Evolutionary conservation across 1,140 invertebrate genomes (phyloP).

Genomic region (Drosophila setifemur): DNA sequence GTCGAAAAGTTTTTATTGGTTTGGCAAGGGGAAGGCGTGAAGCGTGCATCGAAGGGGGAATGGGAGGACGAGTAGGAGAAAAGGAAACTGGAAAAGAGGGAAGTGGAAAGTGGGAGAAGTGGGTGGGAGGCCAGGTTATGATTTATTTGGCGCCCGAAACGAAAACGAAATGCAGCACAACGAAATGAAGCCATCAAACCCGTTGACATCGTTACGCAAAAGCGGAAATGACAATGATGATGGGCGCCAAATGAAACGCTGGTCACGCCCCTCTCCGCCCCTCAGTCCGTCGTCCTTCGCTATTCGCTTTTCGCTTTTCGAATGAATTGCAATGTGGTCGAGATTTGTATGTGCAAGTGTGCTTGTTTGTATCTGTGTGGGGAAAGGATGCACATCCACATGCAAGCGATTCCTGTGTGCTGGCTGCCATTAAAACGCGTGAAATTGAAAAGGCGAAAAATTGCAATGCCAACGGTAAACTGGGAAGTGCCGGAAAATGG

Average conservation of each 20-base stretch:
- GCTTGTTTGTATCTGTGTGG: not conserved
- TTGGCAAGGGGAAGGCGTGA: conserved; percentile 2
- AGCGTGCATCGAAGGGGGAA: not conserved
- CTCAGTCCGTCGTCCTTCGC: not conserved
- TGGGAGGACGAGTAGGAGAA: not conserved
- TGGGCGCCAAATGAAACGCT: conserved; percentile 39
- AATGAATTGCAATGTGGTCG: conserved; percentile 63
- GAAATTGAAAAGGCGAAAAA: conserved; percentile 76
- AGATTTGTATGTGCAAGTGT: conserved; percentile 38
- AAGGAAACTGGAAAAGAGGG: no score
- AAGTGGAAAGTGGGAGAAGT: no score
- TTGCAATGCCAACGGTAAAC: conserved; percentile 56
- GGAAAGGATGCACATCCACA: conserved; percentile 2
- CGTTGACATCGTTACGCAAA: conserved; percentile 77
- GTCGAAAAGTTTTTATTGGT: conserved; percentile 74
- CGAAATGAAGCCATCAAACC: conserved; percentile 79
- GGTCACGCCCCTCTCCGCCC: conserved; percentile 1
- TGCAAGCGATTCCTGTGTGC: conserved; percentile 15
- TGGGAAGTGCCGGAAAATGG: conserved; percentile 22
- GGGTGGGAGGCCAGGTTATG: conserved; percentile 45
- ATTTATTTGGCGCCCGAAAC: conserved; percentile 64
- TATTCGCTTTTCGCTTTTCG: not conserved
- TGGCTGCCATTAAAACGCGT: conserved; percentile 65
- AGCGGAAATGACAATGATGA: conserved; percentile 78
- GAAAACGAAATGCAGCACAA: conserved; percentile 40